phyloP scores from a whole-genome alignment of 2,797 vertebrate species.

The Spatula versicolor region DNA sequence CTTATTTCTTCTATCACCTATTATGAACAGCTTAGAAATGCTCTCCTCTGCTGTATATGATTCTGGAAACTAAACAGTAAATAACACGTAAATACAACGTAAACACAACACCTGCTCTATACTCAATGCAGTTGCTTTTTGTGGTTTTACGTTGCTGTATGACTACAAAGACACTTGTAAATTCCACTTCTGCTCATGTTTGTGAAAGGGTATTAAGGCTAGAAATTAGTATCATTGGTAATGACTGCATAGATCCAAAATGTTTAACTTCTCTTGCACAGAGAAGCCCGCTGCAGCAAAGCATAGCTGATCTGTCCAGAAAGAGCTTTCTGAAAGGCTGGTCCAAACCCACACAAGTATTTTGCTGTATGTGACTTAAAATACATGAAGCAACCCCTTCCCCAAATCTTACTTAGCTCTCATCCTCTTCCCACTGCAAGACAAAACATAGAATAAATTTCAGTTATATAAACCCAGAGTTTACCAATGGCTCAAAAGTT shows the following conservation, averaged over 20 bases:
- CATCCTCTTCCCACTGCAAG: not conserved
- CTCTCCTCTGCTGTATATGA: accelerated
- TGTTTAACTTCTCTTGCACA: not conserved
- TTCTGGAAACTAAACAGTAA: not conserved
- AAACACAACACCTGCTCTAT: not conserved
- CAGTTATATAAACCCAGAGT: not conserved
- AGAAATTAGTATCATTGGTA: not conserved
- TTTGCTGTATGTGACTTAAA: not conserved
- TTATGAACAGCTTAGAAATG: not conserved
- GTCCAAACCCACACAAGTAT: not conserved
- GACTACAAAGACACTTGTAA: not conserved
- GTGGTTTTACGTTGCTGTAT: not conserved
- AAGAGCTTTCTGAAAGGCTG: not conserved
- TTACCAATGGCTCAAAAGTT: not conserved
- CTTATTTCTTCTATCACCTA: not conserved
- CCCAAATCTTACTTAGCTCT: not conserved
- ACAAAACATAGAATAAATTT: not conserved
- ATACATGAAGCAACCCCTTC: not conserved
- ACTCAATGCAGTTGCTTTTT: not conserved
- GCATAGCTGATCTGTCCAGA: not conserved
- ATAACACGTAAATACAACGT: not conserved
- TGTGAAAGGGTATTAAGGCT: not conserved
- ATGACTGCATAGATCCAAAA: not conserved
- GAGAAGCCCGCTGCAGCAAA: not conserved
- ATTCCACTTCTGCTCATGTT: not conserved